These are phyloP conservation scores for Mastomys coucha DNA, from an alignment of 2,113 vertebrate genomes.

Conservation along the genomic window DNA sequence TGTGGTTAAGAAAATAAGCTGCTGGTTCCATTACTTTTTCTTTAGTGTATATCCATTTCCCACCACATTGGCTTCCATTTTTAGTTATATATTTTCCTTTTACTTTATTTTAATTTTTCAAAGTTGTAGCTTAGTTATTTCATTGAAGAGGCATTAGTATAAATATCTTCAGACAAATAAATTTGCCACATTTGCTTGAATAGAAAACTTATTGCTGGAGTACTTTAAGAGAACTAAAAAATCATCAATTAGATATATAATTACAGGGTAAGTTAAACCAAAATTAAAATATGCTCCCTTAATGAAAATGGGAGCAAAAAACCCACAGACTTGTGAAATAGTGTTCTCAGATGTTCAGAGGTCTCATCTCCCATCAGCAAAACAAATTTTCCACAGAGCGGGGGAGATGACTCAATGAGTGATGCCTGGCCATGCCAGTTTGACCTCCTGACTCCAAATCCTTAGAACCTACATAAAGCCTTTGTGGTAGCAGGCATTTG, in stretches of 20 bases:
- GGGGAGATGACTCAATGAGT: background rate
- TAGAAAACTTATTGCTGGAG: background rate
- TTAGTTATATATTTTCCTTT: constrained; percentile 25
- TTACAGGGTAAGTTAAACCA: background rate
- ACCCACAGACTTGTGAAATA: background rate
- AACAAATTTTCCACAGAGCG: background rate
- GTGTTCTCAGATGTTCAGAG: background rate
- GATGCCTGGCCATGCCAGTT: background rate
- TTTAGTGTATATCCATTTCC: background rate
- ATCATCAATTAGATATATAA: background rate
- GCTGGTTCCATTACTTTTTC: constrained; percentile 14
- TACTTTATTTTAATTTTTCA: background rate
- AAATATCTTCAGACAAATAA: background rate
- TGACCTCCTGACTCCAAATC: background rate
- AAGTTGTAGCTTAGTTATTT: background rate
- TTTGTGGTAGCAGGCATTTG: background rate
- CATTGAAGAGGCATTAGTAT: background rate
- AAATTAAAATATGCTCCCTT: background rate
- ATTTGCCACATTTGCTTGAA: background rate
- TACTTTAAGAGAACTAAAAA: constrained; percentile 9
- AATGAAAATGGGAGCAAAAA: background rate
- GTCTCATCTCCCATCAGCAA: background rate
- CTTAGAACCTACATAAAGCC: background rate
- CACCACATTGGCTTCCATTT: background rate
- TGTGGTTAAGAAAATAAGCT: background rate